Conservation (phyloP, 2,888 invertebrate genomes). For the Phyllotreta cruciferae region DNA sequence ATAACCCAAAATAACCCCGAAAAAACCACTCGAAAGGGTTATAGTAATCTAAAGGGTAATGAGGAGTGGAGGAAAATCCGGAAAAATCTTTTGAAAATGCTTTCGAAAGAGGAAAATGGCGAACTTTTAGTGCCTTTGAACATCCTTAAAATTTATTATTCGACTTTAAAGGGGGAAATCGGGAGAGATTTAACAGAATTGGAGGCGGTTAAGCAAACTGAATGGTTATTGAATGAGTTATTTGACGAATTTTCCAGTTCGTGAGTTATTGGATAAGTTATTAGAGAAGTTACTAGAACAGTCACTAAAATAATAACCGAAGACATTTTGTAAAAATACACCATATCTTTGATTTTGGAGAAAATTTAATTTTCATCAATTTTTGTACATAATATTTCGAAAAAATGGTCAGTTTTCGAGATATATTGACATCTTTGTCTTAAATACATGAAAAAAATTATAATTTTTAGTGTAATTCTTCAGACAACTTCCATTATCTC, state of each 20-base stretch:
- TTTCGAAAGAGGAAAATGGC: slow-evolving; percentile 53
- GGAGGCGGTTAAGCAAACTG: slow-evolving; percentile 53
- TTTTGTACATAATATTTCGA: too few relatives aligned
- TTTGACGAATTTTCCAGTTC: slow-evolving; percentile 35
- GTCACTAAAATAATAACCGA: too few relatives aligned
- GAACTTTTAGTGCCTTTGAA: slow-evolving; percentile 56
- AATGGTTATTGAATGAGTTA: slow-evolving; percentile 56
- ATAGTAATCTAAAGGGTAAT: slow-evolving; percentile 40
- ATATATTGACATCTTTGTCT: too few relatives aligned
- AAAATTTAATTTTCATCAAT: too few relatives aligned
- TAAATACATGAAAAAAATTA: too few relatives aligned
- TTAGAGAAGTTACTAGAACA: too few relatives aligned
- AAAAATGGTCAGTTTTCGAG: too few relatives aligned
- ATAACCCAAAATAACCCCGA: slow-evolving; percentile 49
- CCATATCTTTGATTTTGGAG: too few relatives aligned
- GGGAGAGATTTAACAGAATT: slow-evolving; percentile 48
- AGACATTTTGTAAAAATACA: too few relatives aligned
- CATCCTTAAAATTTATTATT: slow-evolving; percentile 57
- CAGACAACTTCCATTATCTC: too few relatives aligned
- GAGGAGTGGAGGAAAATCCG: slow-evolving; percentile 57
- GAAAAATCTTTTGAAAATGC: slow-evolving; percentile 53
- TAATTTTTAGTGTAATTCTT: too few relatives aligned
- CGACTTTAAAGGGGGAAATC: slow-evolving; percentile 53
- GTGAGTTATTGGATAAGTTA: too few relatives aligned
- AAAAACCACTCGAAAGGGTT: slow-evolving; percentile 17